Conservation (phyloP, 2,888 invertebrate species). For the Hydropsyche betteni region DNA sequence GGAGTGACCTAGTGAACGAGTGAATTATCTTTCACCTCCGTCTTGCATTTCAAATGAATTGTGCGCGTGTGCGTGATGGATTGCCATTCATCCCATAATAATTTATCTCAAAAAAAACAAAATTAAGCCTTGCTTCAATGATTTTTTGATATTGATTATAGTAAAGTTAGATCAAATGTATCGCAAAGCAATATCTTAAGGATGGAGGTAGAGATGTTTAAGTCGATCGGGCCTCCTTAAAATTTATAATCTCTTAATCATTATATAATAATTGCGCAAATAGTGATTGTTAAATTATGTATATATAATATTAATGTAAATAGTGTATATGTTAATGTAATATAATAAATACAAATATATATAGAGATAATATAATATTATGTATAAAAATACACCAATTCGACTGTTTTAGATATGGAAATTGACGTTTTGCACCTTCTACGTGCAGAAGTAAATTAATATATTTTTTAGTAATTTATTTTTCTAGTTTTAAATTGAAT, state of each 20-base stretch:
- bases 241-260: constrained; percentile 23
- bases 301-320: constrained; percentile 27
- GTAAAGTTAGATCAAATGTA: constrained; percentile 10
- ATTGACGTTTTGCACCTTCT: constrained; percentile 1
- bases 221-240: background rate
- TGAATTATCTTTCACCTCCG: too few species aligned
- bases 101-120: too few species aligned
- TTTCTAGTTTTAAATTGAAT: background rate
- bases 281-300: constrained; percentile 7
- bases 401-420: constrained; percentile 18
- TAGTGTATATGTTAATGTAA: constrained; percentile 1
- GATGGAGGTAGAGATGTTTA: constrained; percentile 14
- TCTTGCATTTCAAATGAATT: too few species aligned
- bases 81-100: too few species aligned
- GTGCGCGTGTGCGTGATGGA: too few species aligned
- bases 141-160: too few species aligned
- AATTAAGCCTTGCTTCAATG: too few species aligned
- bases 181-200: constrained; percentile 10
- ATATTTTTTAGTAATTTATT: constrained; percentile 24
- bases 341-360: background rate
- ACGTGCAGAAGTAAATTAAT: constrained; percentile 5
- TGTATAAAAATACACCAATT: constrained; percentile 22
- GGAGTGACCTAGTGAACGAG: too few species aligned
- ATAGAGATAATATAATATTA: background rate
- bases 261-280: constrained; percentile 17